These are phyloP conservation scores for Patella caerulea DNA, from an alignment of 2,888 invertebrate species.

Conservation along the genomic window DNA sequence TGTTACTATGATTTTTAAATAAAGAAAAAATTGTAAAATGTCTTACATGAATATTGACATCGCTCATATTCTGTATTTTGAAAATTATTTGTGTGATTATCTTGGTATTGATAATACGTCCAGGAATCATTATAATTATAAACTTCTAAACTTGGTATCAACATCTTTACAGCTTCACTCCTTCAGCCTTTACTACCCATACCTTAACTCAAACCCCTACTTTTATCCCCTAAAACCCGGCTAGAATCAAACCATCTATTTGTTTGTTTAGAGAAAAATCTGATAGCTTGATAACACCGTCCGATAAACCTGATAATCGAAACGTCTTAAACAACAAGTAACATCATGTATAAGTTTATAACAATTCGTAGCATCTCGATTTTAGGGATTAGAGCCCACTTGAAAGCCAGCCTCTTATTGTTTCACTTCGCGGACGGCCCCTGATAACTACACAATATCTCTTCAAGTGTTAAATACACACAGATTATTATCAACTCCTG, in stretches of 20 bases:
- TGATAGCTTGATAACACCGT: background rate
- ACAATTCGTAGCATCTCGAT: too few relatives aligned
- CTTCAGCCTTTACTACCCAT: too few relatives aligned
- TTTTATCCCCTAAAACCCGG: too few relatives aligned
- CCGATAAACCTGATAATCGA: too few relatives aligned
- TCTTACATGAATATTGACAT: conserved; percentile 8
- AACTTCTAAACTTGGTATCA: conserved; percentile 3
- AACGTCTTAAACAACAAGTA: too few relatives aligned
- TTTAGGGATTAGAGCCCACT: too few relatives aligned
- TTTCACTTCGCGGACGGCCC: too few relatives aligned
- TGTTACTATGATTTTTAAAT: background rate
- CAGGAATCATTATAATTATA: background rate
- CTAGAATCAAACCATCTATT: background rate
- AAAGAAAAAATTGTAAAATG: background rate
- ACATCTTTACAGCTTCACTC: background rate
- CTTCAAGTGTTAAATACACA: conserved; percentile 8
- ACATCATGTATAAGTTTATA: too few relatives aligned
- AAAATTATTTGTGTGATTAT: background rate
- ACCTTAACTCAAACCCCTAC: too few relatives aligned
- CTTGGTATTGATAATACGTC: conserved; percentile 2
- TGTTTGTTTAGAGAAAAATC: conserved; percentile 8
- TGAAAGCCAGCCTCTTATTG: too few relatives aligned
- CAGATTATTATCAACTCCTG: background rate
- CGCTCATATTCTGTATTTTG: background rate
- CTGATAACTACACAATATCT: background rate